phyloP scores from a whole-genome alignment of 2,888 invertebrate species.

The Pilophorus perplexus region DNA sequence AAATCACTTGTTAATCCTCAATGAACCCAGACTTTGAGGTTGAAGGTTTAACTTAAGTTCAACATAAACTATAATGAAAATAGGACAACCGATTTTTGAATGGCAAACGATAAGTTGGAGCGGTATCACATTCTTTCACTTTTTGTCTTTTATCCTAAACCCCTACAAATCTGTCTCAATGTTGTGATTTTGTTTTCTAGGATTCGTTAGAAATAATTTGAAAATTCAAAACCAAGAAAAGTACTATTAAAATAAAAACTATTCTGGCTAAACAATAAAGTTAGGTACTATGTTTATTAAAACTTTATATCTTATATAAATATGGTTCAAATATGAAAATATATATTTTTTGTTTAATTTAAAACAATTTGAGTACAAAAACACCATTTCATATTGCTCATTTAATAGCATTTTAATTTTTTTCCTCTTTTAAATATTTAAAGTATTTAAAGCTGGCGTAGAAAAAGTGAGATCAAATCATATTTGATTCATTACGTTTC shows the following conservation, averaged over 20 bases:
- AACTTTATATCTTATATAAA: slow-evolving; percentile 46
- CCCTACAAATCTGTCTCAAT: slow-evolving; percentile 36
- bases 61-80: slow-evolving; percentile 3
- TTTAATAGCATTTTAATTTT: slow-evolving; percentile 42
- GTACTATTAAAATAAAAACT: slow-evolving; percentile 39
- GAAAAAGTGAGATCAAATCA: slow-evolving; percentile 48
- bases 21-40: slow-evolving; percentile 1
- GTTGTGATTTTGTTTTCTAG: slow-evolving; percentile 30
- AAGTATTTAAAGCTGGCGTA: slow-evolving; percentile 47
- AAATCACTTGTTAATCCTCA: background rate
- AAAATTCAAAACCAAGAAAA: slow-evolving; percentile 29
- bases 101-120: slow-evolving; percentile 12
- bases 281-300: slow-evolving; percentile 39
- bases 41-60: background rate
- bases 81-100: slow-evolving; percentile 12
- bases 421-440: slow-evolving; percentile 43
- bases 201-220: slow-evolving; percentile 23
- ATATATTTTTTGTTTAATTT: slow-evolving; percentile 46
- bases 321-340: slow-evolving; percentile 48
- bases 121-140: slow-evolving; percentile 44
- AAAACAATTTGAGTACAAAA: slow-evolving; percentile 47
- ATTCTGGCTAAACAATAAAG: slow-evolving; percentile 43
- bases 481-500: slow-evolving; percentile 45
- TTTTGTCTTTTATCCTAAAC: slow-evolving; percentile 43
- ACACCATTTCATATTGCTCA: slow-evolving; percentile 45